Percentiles rank a stretch among this genome's conserved stretches.
These are phyloP conservation scores for Pantherophis guttatus DNA, from an alignment of 2,113 vertebrate species.

Conservation along the genomic window DNA sequence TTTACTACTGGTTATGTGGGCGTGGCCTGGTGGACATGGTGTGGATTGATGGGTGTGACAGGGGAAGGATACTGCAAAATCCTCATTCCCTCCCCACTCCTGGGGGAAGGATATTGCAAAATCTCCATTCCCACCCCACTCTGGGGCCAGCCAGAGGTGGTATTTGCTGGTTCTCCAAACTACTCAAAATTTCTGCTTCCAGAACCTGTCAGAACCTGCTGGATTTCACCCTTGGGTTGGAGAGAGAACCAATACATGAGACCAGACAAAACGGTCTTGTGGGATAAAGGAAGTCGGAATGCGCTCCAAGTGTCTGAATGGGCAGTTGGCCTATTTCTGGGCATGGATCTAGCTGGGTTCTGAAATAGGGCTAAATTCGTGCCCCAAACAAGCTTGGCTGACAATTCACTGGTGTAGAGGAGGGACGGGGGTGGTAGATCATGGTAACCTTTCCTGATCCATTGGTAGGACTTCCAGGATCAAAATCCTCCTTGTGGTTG, in stretches of 20 bases:
- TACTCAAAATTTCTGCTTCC: too few relatives aligned
- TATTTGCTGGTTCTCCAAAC: too few relatives aligned
- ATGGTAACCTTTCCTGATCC: neutral
- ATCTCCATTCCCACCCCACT: too few relatives aligned
- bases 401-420: neutral
- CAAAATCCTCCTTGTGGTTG: neutral
- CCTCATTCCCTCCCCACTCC: too few relatives aligned
- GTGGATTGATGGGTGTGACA: too few relatives aligned
- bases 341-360: neutral
- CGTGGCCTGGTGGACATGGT: too few relatives aligned
- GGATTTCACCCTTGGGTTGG: neutral
- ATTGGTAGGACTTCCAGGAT: neutral
- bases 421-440: neutral
- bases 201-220: too few relatives aligned
- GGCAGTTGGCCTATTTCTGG: neutral
- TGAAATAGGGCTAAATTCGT: neutral
- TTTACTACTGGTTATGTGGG: too few relatives aligned
- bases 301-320: neutral
- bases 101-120: too few relatives aligned
- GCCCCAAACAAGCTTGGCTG: neutral
- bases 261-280: neutral
- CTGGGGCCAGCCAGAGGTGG: too few relatives aligned
- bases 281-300: neutral
- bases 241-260: neutral
- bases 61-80: too few relatives aligned